phyloP scores from a whole-genome alignment of 2,888 invertebrate species.

The Noctuana brunneofusca region DNA sequence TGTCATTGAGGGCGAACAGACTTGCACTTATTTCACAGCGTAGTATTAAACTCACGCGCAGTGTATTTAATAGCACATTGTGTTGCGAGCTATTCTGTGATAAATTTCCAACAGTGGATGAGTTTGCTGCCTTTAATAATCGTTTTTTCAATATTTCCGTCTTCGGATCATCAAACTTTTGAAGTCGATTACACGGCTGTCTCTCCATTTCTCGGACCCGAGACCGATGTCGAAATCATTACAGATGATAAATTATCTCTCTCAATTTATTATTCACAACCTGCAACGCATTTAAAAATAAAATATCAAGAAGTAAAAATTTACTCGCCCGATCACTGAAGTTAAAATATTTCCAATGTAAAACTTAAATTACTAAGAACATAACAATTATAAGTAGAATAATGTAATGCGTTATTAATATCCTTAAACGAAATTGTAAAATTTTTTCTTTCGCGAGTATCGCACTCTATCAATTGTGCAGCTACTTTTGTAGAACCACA shows the following conservation, averaged over 20 bases:
- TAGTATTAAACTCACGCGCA: constrained; percentile 67
- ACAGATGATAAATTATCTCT: constrained; percentile 68
- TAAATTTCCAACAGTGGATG: constrained; percentile 57
- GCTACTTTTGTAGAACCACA: constrained; percentile 79
- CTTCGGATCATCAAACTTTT: constrained; percentile 79
- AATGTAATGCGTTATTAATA: constrained; percentile 24
- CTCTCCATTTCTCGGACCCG: constrained; percentile 75
- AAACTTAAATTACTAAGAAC: constrained; percentile 40
- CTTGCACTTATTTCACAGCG: constrained; percentile 41
- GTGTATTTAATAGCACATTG: constrained; percentile 75
- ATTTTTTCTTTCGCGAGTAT: constrained; percentile 71
- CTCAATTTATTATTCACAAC: constrained; percentile 66
- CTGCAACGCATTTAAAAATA: constrained; percentile 76
- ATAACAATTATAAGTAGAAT: constrained; percentile 15
- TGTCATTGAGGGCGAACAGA: constrained; percentile 55
- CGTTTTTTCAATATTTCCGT: constrained; percentile 80
- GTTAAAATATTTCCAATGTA: constrained; percentile 44
- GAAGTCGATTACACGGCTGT: constrained; percentile 78
- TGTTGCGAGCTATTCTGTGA: constrained; percentile 66
- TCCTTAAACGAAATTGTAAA: constrained; percentile 48
- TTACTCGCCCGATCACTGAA: constrained; percentile 45
- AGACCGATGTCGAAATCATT: constrained; percentile 66
- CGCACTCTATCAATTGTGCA: constrained; percentile 75
- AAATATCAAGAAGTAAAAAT: constrained; percentile 68
- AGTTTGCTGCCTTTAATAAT: constrained; percentile 70